A percentile compares a stretch with the other conserved stretches of the same genome.
These are phyloP conservation scores for Sphenopsis melanotis DNA, from an alignment of 2,797 vertebrate species.

Conservation along the genomic window DNA sequence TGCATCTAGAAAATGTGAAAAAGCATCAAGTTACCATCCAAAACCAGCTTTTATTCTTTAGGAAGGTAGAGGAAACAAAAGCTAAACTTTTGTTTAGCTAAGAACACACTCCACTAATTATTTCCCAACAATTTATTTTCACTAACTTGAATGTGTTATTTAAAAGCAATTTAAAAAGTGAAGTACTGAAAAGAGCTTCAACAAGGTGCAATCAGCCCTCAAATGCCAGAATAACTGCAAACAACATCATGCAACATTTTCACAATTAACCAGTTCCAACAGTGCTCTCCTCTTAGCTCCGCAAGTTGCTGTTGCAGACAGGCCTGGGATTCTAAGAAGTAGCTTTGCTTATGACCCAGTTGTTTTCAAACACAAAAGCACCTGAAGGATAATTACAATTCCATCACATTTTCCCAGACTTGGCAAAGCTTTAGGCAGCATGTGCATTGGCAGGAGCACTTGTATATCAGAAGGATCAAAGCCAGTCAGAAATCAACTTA, in stretches of 20 bases:
- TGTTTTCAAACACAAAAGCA: neutral
- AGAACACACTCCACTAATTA: neutral
- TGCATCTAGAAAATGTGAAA: slow-evolving; percentile 71
- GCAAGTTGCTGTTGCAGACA: neutral
- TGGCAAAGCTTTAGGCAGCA: neutral
- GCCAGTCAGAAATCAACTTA: neutral
- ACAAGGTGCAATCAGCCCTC: neutral
- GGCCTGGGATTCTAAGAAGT: neutral
- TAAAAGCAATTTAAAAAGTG: neutral
- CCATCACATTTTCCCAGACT: neutral
- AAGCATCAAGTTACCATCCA: neutral
- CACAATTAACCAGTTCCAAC: neutral
- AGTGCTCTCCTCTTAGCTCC: neutral
- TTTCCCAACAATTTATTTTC: neutral
- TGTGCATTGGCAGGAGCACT: neutral
- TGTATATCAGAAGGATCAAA: neutral
- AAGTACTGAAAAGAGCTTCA: neutral
- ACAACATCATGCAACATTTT: neutral
- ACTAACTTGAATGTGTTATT: neutral
- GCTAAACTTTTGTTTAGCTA: neutral
- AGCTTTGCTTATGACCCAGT: neutral
- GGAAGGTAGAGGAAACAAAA: accelerated
- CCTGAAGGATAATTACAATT: neutral
- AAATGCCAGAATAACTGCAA: neutral
- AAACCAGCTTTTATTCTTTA: neutral